A percentile compares a stretch with the other conserved stretches of the same genome.
These are phyloP conservation scores for Colletes collaris DNA, from an alignment of 2,888 invertebrate genomes.

Conservation along the genomic window DNA sequence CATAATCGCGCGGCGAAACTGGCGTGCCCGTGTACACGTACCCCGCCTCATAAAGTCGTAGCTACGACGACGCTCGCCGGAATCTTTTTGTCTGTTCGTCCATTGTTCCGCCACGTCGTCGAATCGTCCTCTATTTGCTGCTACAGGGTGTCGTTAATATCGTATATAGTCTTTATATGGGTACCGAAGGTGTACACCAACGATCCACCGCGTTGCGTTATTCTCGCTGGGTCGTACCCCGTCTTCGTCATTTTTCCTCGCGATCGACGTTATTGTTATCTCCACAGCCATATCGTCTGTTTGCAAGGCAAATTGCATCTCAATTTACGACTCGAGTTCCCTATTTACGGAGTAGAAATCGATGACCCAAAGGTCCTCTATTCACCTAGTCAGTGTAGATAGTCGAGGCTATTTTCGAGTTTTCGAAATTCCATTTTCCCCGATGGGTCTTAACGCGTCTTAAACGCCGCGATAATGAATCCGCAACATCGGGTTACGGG, in stretches of 20 bases:
- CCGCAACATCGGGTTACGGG: constrained; percentile 5
- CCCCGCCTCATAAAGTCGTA: constrained; percentile 72
- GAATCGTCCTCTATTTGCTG: constrained; percentile 60
- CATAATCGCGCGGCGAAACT: constrained; percentile 68
- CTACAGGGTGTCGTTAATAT: constrained; percentile 59
- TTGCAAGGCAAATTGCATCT: too few species aligned
- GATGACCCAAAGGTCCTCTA: too few species aligned
- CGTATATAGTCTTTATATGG: constrained; percentile 50
- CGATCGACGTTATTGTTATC: too few species aligned
- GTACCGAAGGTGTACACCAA: constrained; percentile 26
- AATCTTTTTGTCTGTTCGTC: constrained; percentile 58
- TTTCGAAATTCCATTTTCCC: too few species aligned
- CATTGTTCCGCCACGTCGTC: constrained; percentile 62
- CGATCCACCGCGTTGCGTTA: constrained; percentile 6
- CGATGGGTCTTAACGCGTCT: background rate
- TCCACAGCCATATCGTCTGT: too few species aligned
- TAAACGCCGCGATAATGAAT: constrained; percentile 14
- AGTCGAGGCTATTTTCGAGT: too few species aligned
- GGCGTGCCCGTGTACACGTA: constrained; percentile 56
- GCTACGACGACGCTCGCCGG: constrained; percentile 65
- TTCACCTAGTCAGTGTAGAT: too few species aligned
- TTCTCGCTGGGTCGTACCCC: constrained; percentile 10
- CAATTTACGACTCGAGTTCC: too few species aligned
- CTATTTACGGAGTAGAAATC: too few species aligned
- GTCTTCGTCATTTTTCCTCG: background rate